phyloP scores from a whole-genome alignment of 2,888 invertebrate genomes.

The Schizaphis graminum region DNA sequence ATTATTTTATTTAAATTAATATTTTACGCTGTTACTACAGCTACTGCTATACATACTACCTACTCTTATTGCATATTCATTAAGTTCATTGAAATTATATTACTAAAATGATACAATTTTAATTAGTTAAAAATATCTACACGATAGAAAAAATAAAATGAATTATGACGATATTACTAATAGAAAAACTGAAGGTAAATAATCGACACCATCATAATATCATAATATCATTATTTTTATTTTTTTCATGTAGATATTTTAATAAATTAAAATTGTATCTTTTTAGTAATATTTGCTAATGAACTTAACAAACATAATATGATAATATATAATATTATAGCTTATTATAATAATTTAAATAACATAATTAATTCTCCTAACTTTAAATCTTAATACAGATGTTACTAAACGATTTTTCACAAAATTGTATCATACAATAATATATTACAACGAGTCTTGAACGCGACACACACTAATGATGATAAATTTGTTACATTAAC shows the following conservation, averaged over 20 bases:
- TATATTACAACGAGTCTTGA: neutral
- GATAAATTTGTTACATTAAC: neutral
- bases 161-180: neutral
- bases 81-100: neutral
- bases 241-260: neutral
- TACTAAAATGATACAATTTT: neutral
- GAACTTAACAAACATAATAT: neutral
- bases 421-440: neutral
- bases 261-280: neutral
- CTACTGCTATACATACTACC: too few species aligned
- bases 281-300: neutral
- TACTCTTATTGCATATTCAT: neutral
- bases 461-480: neutral
- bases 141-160: neutral
- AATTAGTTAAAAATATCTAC: neutral
- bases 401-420: neutral
- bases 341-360: neutral
- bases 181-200: neutral
- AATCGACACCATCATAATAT: neutral
- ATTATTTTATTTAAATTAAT: neutral
- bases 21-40: neutral
- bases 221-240: neutral
- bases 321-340: neutral
- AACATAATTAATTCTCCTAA: neutral
- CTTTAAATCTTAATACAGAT: neutral